Evolutionary conservation across 2,113 vertebrate species (phyloP).

Genomic region (Leiothrix lutea): DNA sequence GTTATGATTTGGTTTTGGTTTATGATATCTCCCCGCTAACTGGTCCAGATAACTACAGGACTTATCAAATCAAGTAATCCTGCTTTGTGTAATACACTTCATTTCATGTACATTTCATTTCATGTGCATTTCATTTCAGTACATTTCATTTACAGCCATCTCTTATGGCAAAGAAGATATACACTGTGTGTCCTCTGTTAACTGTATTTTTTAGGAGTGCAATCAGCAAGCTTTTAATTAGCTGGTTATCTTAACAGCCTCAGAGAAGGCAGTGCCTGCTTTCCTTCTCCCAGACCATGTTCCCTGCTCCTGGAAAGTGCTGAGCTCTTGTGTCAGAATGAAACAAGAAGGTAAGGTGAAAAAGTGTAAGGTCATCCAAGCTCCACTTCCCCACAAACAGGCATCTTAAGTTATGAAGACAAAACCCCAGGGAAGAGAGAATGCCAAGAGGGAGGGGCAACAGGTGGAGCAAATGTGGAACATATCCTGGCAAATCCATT

Average conservation of each 20-base stretch:
- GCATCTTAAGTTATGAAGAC: not conserved
- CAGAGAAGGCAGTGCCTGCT: not conserved
- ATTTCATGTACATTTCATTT: too few species aligned
- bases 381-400: not conserved
- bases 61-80: not conserved
- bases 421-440: not conserved
- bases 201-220: not conserved
- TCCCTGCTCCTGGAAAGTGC: not conserved
- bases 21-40: not conserved
- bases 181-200: not conserved
- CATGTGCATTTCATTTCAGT: too few species aligned
- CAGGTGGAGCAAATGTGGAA: not conserved
- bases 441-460: not conserved
- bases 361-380: not conserved
- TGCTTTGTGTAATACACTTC: not conserved
- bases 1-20: not conserved
- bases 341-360: not conserved
- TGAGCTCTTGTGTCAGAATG: not conserved
- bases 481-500: conserved; percentile 15
- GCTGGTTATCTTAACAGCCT: not conserved
- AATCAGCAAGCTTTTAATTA: not conserved
- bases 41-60: not conserved
- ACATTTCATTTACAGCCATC: not conserved
- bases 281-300: not conserved
- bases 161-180: not conserved